A percentile compares a stretch with the other conserved stretches of the same genome.
phyloP scores from a whole-genome alignment of 2,797 vertebrate species.

The Gastrophryne carolinensis region DNA sequence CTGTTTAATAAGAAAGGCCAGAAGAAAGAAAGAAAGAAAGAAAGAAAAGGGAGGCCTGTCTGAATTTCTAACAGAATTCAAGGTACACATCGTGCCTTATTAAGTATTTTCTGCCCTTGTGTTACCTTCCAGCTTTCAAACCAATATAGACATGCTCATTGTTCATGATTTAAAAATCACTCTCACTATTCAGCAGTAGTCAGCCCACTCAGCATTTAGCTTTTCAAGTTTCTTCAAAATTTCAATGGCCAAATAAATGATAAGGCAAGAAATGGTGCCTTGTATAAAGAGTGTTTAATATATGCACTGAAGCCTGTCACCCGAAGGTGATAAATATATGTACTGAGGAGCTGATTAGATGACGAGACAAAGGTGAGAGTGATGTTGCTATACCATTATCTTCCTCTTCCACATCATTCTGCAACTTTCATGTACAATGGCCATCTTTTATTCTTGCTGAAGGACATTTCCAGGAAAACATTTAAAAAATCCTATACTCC shows the following conservation, averaged over 20 bases:
- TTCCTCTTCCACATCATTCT: constrained; percentile 40
- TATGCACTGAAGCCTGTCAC: constrained; percentile 49
- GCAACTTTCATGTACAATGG: not conserved
- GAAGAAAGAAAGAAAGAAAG: too few species aligned
- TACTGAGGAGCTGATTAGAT: constrained; percentile 31
- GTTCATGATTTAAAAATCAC: not conserved
- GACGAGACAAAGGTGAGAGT: constrained; percentile 1
- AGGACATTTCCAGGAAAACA: not conserved
- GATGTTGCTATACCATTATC: not conserved
- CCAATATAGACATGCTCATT: not conserved
- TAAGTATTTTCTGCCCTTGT: too few species aligned
- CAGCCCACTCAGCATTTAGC: not conserved
- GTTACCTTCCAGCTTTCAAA: not conserved
- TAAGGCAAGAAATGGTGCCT: constrained; percentile 50
- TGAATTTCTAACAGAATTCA: too few species aligned
- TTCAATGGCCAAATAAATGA: constrained; percentile 42
- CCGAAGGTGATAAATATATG: constrained; percentile 42
- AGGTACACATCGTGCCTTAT: not conserved
- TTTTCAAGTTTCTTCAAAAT: constrained; percentile 13
- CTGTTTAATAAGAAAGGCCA: too few species aligned
- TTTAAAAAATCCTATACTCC: too few species aligned
- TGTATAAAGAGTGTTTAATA: constrained; percentile 47
- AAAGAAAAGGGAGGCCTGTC: too few species aligned
- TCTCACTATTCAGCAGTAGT: not conserved
- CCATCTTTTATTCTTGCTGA: constrained; percentile 6